Percentiles rank a stretch among this genome's conserved stretches.
Conservation (phyloP, 2,888 invertebrate genomes). For the Macrophya annulata region DNA sequence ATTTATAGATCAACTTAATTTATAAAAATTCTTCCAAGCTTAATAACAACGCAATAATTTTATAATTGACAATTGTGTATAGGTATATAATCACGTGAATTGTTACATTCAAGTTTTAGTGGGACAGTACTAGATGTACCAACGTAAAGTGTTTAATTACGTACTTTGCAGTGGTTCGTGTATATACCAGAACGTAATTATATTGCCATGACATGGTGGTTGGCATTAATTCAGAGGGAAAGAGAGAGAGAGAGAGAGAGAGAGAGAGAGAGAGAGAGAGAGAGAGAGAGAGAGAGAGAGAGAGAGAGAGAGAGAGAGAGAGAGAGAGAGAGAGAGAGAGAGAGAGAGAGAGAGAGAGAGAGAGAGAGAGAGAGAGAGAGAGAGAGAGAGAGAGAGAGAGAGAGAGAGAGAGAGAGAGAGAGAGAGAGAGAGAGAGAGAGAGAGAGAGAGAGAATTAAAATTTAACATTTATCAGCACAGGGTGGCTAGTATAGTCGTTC, state of each 20-base stretch:
- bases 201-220: conserved; percentile 28
- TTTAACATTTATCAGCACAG: conserved; percentile 37
- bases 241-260: too few species aligned
- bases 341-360: too few species aligned
- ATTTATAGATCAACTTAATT: not conserved
- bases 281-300: too few species aligned
- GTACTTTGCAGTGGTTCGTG: conserved; percentile 31
- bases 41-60: not conserved
- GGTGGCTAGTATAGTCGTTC: not conserved
- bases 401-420: too few species aligned
- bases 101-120: not conserved
- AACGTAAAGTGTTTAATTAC: conserved; percentile 23
- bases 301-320: too few species aligned
- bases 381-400: too few species aligned
- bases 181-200: conserved; percentile 37
- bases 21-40: not conserved
- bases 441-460: conserved; percentile 45
- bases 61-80: not conserved
- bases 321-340: too few species aligned
- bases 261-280: too few species aligned
- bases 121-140: not conserved
- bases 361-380: too few species aligned
- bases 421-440: too few species aligned
- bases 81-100: not conserved
- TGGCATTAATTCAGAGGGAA: conserved; percentile 27